Base-by-base conservation (phyloP, 2,113 vertebrate species). In the Callocephalon fimbriatum region DNA sequence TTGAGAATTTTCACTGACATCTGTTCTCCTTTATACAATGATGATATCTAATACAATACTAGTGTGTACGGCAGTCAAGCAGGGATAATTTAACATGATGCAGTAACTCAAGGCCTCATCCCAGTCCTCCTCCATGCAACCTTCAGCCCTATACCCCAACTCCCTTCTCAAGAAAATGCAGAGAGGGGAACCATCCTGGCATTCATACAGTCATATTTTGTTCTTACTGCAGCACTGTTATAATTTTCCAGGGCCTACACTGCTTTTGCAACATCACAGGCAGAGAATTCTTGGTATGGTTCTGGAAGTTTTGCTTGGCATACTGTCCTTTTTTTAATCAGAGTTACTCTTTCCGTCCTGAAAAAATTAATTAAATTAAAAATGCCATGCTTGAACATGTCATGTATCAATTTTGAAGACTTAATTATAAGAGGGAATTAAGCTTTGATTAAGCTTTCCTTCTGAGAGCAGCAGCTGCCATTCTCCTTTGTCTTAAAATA, bases 331-430 rank as follows among this genome's bases (percentile, higher is more conserved):
- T 84, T 88, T 92, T 82, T 50, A 90, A 94, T 85, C 66, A 80
- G 42, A 68, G 48, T 19, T 82, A 58, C 37, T 78, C 23, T 91
- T 91, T 78, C 29, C 78, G 62, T 93, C 66, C 77, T 85, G 56
- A 87, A 74, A 93, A 96, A 93, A 96, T 91, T 96, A 96, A 97
- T 96, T 96, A 91, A 93, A 97, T 81, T 95, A 65, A 96, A 94
- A 93, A 95, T 78, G 7, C 53, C 66, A 87, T 88, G 77, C 95
- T 91, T 91, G 89, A 94, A 90, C 76, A 87, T 96, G 91, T 82
- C 73, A 78, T 93, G 81, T 93, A 95, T 97, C 87, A 95, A 62
- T 94, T 96, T 85, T 94, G 92, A 96, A 94, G 90, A 95, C 95
- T 95, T 96, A 96, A 96, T 97, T 97, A 86, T 87, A 95, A 79